phyloP scores from a whole-genome alignment of 2,888 invertebrate species.

The Toxonevra muliebris region DNA sequence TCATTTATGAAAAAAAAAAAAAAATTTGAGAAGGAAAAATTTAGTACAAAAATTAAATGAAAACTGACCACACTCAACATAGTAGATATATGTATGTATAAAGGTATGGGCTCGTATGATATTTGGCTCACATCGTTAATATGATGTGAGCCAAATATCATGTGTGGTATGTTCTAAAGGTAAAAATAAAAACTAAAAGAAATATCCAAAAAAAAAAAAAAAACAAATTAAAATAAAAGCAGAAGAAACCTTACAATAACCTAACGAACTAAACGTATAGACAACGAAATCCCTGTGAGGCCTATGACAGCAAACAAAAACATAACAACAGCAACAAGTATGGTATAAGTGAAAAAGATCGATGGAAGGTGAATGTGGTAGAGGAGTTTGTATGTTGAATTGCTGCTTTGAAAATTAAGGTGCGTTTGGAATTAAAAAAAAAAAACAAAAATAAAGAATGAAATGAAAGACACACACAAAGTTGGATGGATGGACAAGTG shows the following conservation, averaged over 20 bases:
- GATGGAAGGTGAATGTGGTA: neutral
- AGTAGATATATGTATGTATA: no score
- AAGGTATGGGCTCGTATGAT: no score
- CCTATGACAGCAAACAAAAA: neutral
- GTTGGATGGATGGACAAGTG: neutral
- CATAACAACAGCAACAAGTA: neutral
- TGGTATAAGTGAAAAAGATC: neutral
- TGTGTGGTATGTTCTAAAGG: no score
- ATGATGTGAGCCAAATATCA: no score
- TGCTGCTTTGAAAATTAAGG: conserved; percentile 30
- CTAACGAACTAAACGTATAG: no score
- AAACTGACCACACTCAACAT: neutral
- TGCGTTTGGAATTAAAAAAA: conserved; percentile 35
- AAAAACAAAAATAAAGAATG: neutral
- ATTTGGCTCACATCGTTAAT: no score
- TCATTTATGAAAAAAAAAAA: neutral
- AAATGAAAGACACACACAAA: neutral
- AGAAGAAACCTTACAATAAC: no score
- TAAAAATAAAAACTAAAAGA: no score
- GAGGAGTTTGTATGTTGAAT: neutral
- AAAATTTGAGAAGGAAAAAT: neutral
- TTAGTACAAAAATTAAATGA: conserved; percentile 12
- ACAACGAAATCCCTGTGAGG: neutral
- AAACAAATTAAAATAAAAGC: no score
- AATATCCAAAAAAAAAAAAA: no score